Conservation (phyloP, 1,140 invertebrate genomes). For the Bilobella aurantiaca region DNA sequence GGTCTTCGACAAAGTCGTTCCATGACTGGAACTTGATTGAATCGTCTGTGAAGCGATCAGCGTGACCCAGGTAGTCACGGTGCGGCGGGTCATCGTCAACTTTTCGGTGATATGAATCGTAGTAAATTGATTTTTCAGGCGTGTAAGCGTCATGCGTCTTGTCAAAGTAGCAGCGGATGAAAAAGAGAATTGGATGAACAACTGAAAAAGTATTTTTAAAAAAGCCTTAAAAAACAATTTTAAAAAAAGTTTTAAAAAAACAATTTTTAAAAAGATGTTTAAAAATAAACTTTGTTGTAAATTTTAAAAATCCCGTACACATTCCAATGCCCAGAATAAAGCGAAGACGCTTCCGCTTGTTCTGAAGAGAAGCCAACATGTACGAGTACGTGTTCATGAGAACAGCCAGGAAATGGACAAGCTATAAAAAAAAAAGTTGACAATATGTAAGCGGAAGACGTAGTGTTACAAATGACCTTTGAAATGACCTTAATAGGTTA, state of each 20-base stretch:
- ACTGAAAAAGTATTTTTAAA: background rate
- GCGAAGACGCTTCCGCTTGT: background rate
- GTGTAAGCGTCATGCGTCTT: background rate
- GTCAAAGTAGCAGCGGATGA: background rate
- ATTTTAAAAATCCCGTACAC: background rate
- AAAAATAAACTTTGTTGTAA: background rate
- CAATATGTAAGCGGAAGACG: no score
- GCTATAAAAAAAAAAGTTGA: no score
- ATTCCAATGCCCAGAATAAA: background rate
- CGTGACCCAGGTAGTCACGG: background rate
- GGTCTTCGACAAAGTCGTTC: background rate
- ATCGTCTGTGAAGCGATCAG: background rate
- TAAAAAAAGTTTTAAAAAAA: no score
- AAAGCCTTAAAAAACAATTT: no score
- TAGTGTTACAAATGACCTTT: no score
- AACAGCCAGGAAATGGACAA: background rate
- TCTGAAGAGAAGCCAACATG: background rate
- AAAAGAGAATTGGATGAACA: background rate
- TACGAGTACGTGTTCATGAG: background rate
- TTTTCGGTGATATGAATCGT: background rate
- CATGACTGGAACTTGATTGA: background rate
- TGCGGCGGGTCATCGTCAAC: background rate
- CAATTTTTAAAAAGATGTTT: background rate
- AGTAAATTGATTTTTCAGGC: background rate
- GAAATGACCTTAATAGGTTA: no score